Evolutionary conservation across 2,797 vertebrate genomes (phyloP).

Genomic region (Pelobates cultripes): DNA sequence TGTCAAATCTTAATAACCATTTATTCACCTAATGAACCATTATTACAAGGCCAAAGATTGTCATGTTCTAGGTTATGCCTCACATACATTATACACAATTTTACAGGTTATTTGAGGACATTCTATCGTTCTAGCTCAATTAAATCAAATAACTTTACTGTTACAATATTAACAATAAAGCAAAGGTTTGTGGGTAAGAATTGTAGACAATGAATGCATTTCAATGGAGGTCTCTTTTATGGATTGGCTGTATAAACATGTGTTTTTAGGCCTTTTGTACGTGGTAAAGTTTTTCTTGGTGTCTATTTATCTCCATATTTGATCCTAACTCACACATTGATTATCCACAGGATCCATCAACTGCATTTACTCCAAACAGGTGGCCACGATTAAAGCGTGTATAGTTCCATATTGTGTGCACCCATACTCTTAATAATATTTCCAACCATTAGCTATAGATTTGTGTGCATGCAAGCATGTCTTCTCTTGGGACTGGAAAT

Average conservation of each 20-base stretch:
- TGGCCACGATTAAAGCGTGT: slow-evolving; percentile 29
- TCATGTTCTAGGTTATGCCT: no score
- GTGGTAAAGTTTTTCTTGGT: slow-evolving; percentile 2
- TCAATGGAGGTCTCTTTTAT: slow-evolving; percentile 25
- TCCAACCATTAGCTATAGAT: slow-evolving; percentile 21
- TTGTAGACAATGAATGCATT: not conserved
- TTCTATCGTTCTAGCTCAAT: slow-evolving; percentile 2
- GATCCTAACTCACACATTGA: slow-evolving; percentile 33
- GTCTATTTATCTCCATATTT: slow-evolving; percentile 9
- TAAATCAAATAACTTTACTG: not conserved
- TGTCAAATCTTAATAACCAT: no score
- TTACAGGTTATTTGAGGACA: slow-evolving; percentile 8
- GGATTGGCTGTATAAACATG: slow-evolving; percentile 19
- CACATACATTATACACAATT: not conserved
- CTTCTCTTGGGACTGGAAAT: slow-evolving; percentile 8
- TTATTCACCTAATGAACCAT: no score
- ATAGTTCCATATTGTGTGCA: not conserved
- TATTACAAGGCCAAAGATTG: no score
- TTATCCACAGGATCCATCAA: slow-evolving; percentile 23
- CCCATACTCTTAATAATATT: slow-evolving; percentile 22
- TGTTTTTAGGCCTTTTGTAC: slow-evolving; percentile 31
- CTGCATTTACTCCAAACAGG: slow-evolving; percentile 16
- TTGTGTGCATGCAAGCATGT: slow-evolving; percentile 26
- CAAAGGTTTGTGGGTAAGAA: not conserved
- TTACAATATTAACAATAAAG: not conserved